These are phyloP conservation scores for Drosophila teissieri DNA, from an alignment of 1,140 invertebrate genomes.

Conservation along the genomic window DNA sequence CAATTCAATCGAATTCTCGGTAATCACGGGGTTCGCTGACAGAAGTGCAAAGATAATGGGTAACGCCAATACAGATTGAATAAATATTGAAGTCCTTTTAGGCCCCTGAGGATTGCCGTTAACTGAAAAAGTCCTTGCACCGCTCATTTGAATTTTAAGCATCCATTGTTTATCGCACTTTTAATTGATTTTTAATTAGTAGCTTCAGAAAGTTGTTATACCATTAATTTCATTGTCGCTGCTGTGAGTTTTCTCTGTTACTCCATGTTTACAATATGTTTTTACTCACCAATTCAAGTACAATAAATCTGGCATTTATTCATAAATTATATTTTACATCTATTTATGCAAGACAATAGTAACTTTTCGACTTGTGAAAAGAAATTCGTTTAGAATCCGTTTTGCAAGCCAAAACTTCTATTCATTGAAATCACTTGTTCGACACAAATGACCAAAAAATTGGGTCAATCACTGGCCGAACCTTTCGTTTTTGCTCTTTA, in stretches of 20 bases:
- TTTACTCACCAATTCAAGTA: no score
- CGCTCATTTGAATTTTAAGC: constrained; percentile 23
- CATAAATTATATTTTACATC: no score
- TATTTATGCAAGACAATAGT: neutral
- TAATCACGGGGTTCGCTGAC: constrained; percentile 58
- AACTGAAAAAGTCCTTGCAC: constrained; percentile 1
- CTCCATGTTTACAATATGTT: no score
- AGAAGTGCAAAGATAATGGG: constrained; percentile 23
- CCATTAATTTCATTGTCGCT: no score
- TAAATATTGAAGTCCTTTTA: constrained; percentile 37
- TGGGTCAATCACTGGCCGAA: constrained; percentile 57
- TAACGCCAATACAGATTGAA: constrained; percentile 18
- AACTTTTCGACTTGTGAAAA: neutral
- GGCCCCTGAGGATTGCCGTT: neutral
- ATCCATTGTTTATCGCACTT: neutral
- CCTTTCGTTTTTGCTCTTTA: constrained; percentile 60
- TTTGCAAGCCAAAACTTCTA: constrained; percentile 25
- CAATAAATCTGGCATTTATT: neutral
- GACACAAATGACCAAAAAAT: constrained; percentile 44
- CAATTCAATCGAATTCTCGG: constrained; percentile 41
- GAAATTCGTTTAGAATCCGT: constrained; percentile 9
- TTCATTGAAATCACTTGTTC: constrained; percentile 46
- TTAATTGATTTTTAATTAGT: constrained; percentile 23
- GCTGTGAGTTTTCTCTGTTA: no score
- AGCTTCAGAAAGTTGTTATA: neutral